Conservation (phyloP, 2,888 invertebrate genomes). For the Tupiocoris notatus region DNA sequence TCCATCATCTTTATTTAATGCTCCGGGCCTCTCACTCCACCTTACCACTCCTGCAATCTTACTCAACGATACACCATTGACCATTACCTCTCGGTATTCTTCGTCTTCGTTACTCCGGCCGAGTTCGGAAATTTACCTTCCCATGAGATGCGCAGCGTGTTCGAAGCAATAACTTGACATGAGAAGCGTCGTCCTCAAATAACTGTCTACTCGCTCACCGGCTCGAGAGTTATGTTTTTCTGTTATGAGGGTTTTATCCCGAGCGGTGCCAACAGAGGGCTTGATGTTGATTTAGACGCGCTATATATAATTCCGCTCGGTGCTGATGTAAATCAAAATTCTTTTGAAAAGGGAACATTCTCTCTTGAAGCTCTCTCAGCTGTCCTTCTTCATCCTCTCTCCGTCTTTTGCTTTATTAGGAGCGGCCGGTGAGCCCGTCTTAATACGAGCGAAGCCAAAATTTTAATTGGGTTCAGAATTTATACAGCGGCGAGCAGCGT, state of each 20-base stretch:
- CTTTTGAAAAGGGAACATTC: slow-evolving; percentile 22
- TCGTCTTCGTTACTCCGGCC: neutral
- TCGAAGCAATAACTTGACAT: slow-evolving; percentile 39
- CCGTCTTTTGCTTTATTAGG: slow-evolving; percentile 18
- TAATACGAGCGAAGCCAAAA: slow-evolving; percentile 32
- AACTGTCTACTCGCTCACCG: slow-evolving; percentile 25
- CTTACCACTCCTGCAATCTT: neutral
- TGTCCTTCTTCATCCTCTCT: neutral
- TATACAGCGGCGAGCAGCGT: slow-evolving; percentile 14
- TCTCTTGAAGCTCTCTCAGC: slow-evolving; percentile 22
- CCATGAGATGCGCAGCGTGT: slow-evolving; percentile 35
- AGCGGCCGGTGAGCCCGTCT: slow-evolving; percentile 17
- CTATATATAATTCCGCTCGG: slow-evolving; percentile 37
- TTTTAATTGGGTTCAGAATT: slow-evolving; percentile 36
- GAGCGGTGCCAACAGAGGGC: slow-evolving; percentile 30
- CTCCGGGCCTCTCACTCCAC: neutral
- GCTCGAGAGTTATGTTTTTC: slow-evolving; percentile 30
- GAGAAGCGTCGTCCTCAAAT: slow-evolving; percentile 37
- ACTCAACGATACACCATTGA: neutral
- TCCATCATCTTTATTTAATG: slow-evolving; percentile 42
- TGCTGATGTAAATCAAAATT: slow-evolving; percentile 34
- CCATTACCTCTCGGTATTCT: neutral
- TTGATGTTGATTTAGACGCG: slow-evolving; percentile 41
- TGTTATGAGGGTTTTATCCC: slow-evolving; percentile 30
- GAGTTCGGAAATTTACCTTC: slow-evolving; percentile 14